Evolutionary conservation across 2,888 invertebrate species (phyloP).

Genomic region (Drosophila anomalata): DNA sequence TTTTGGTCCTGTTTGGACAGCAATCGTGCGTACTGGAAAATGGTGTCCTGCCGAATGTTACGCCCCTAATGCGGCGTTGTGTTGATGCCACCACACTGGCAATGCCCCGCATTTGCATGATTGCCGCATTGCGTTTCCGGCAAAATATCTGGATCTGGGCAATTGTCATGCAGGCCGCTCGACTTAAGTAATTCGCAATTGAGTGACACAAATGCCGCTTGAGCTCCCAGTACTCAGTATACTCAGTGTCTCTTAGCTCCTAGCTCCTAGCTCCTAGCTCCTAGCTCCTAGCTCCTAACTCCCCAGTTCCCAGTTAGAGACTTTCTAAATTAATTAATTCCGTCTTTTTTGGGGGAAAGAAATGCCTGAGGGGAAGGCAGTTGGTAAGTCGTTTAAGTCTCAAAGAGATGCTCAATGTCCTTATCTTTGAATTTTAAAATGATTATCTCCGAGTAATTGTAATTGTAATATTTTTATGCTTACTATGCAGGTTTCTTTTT

Average conservation of each 20-base stretch:
- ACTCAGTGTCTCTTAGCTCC: slow-evolving; percentile 13
- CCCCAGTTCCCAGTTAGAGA: slow-evolving; percentile 11
- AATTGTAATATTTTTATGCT: not conserved
- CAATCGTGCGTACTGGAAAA: slow-evolving; percentile 63
- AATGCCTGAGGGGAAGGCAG: slow-evolving; percentile 38
- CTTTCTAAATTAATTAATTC: slow-evolving; percentile 68
- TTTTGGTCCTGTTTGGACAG: slow-evolving; percentile 51
- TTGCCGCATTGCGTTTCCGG: slow-evolving; percentile 80
- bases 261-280: not conserved
- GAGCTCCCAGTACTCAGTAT: slow-evolving; percentile 26
- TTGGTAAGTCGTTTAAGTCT: not conserved
- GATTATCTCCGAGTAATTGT: not conserved
- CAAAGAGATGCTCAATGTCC: not conserved
- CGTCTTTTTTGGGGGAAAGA: not conserved
- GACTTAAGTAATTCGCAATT: slow-evolving; percentile 59
- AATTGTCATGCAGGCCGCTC: slow-evolving; percentile 54
- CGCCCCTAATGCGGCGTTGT: slow-evolving; percentile 10
- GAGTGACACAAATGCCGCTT: slow-evolving; percentile 46
- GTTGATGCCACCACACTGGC: slow-evolving; percentile 10
- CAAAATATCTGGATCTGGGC: slow-evolving; percentile 38
- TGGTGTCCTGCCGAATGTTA: slow-evolving; percentile 9
- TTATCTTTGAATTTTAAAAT: not conserved
- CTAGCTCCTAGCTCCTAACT: not conserved
- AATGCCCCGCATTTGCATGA: slow-evolving; percentile 73
- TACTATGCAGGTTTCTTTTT: not conserved